These are phyloP conservation scores for Enteromius afrohamiltoni DNA, from an alignment of 2,797 vertebrate species.

Conservation along the genomic window DNA sequence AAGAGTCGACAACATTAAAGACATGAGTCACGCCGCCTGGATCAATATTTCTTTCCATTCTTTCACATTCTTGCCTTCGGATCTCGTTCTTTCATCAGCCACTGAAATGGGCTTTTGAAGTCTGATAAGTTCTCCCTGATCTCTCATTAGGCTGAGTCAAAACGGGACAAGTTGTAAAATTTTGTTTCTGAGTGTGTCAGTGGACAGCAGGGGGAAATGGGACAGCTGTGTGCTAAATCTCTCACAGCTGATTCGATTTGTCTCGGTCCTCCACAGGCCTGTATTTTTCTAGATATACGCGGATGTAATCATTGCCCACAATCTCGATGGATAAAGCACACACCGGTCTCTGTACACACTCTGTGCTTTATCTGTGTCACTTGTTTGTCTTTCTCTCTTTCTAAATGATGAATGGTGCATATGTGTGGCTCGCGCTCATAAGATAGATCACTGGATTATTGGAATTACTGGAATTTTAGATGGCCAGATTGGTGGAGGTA, in stretches of 20 bases:
- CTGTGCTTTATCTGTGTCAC: constrained; percentile 4
- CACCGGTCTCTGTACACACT: constrained; percentile 2
- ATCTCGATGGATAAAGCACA: constrained; percentile 73
- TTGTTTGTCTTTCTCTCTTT: background rate
- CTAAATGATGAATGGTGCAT: constrained; percentile 47
- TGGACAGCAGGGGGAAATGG: constrained; percentile 68
- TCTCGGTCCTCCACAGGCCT: constrained; percentile 70
- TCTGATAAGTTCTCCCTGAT: constrained; percentile 23
- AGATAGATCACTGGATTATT: constrained; percentile 46
- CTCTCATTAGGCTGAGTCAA: constrained; percentile 37
- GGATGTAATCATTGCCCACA: constrained; percentile 76
- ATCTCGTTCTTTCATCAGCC: constrained; percentile 1
- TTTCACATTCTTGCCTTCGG: background rate
- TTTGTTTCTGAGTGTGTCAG: constrained; percentile 36
- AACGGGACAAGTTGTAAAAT: constrained; percentile 45
- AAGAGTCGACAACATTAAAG: background rate
- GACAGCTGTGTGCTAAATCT: constrained; percentile 80
- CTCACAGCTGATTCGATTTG: constrained; percentile 79
- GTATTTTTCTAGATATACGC: constrained; percentile 67
- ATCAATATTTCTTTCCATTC: constrained; percentile 22
- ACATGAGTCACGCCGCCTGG: no score
- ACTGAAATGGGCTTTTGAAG: constrained; percentile 21
- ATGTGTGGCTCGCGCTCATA: constrained; percentile 17
- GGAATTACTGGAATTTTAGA: constrained; percentile 33
- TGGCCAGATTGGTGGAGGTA: constrained; percentile 28